A percentile compares a stretch with the other conserved stretches of the same genome.
phyloP scores from a whole-genome alignment of 2,113 vertebrate species.

The Miniopterus natalensis region DNA sequence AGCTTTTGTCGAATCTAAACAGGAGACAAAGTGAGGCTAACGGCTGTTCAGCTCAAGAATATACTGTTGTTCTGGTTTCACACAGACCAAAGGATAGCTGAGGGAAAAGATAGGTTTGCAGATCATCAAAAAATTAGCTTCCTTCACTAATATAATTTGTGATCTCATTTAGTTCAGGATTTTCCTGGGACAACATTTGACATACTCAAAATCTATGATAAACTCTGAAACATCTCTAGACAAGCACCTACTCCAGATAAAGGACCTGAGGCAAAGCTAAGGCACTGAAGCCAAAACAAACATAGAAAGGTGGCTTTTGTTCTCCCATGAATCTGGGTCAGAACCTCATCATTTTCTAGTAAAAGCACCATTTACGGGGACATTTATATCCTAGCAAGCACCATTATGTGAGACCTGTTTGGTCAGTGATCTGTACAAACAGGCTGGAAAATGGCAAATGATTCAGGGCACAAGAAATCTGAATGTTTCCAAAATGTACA shows the following conservation, averaged over 20 bases:
- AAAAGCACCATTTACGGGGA: conserved; percentile 52
- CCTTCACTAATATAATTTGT: neutral
- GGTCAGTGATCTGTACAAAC: conserved; percentile 77
- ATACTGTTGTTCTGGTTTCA: conserved; percentile 32
- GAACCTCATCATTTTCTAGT: conserved; percentile 64
- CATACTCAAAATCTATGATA: neutral
- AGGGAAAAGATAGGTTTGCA: neutral
- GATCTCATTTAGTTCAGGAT: conserved; percentile 29
- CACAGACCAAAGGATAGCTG: neutral
- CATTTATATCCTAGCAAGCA: conserved; percentile 72
- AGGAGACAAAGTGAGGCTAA: conserved; percentile 52
- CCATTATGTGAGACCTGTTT: conserved; percentile 77
- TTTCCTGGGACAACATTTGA: conserved; percentile 22
- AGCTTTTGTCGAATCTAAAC: conserved; percentile 56
- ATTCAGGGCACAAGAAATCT: conserved; percentile 62
- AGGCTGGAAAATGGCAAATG: conserved; percentile 67
- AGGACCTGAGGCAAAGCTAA: neutral
- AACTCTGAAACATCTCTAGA: conserved; percentile 50
- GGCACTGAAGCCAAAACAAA: conserved; percentile 59
- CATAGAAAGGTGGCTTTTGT: conserved; percentile 17
- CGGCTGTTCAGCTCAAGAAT: neutral
- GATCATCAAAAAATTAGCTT: neutral
- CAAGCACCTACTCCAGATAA: conserved; percentile 7
- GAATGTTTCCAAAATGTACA: conserved; percentile 60
- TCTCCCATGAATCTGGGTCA: conserved; percentile 23